Evolutionary conservation across 1,140 invertebrate genomes (phyloP).

Genomic region (Tetranychus urticae): DNA sequence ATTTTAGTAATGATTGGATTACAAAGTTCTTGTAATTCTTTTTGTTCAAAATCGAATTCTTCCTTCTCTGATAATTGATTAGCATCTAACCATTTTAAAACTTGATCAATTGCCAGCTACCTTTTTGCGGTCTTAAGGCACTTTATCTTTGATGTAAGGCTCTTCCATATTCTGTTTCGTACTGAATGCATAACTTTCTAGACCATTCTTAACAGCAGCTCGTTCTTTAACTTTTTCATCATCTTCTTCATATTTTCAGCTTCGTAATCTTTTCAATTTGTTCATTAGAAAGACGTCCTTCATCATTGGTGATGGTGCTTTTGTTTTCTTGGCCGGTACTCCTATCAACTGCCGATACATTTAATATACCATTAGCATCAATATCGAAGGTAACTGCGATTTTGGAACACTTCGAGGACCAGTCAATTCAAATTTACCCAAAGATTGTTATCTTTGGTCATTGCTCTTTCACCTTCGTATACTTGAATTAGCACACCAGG

Average conservation of each 20-base stretch:
- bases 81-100: constrained; percentile 75
- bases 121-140: constrained; percentile 50
- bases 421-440: constrained; percentile 33
- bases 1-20: constrained; percentile 25
- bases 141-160: constrained; percentile 28
- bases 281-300: constrained; percentile 81
- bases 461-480: constrained; percentile 32
- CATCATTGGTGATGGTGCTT: constrained; percentile 94
- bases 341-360: constrained; percentile 32
- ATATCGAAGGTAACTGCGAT: constrained; percentile 26
- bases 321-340: constrained; percentile 85
- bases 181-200: constrained; percentile 37
- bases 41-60: constrained; percentile 77
- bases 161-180: constrained; percentile 40
- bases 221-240: constrained; percentile 64
- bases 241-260: constrained; percentile 74
- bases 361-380: constrained; percentile 24
- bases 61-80: constrained; percentile 58
- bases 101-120: constrained; percentile 75
- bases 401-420: constrained; percentile 31
- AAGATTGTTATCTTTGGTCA: constrained; percentile 34
- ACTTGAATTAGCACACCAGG: constrained; percentile 68
- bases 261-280: constrained; percentile 85
- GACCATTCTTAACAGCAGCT: constrained; percentile 36
- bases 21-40: constrained; percentile 23